A percentile compares a stretch with the other conserved stretches of the same genome.
phyloP scores from a whole-genome alignment of 2,113 vertebrate species.

The Nothoprocta pentlandii region DNA sequence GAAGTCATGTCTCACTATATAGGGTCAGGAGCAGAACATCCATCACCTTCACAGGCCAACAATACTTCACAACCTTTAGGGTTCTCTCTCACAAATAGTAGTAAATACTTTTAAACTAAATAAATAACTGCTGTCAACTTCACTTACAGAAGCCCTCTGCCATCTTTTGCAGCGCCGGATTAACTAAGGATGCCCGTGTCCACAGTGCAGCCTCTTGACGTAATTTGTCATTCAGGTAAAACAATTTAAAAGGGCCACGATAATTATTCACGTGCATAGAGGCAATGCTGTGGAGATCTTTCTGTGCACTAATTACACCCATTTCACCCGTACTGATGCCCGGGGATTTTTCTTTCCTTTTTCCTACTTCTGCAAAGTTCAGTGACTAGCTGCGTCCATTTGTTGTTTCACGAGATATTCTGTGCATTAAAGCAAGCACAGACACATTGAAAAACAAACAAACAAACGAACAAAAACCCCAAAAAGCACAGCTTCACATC shows the following conservation, averaged over 20 bases:
- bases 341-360: conserved; percentile 40
- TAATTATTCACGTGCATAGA: conserved; percentile 1
- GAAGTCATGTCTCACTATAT: conserved; percentile 88
- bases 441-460: neutral
- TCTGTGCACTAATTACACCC: conserved; percentile 20
- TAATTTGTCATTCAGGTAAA: conserved; percentile 61
- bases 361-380: conserved; percentile 45
- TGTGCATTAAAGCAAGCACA: neutral
- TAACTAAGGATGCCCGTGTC: conserved; percentile 52
- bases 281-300: conserved; percentile 12
- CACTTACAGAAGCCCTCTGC: conserved; percentile 80
- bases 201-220: neutral
- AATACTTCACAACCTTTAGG: conserved; percentile 85
- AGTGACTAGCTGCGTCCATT: neutral
- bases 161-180: conserved; percentile 74
- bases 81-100: conserved; percentile 81
- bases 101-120: conserved; percentile 88
- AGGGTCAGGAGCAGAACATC: conserved; percentile 84
- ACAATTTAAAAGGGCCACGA: neutral
- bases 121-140: conserved; percentile 84
- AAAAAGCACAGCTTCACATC: neutral
- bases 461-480: neutral
- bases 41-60: conserved; percentile 85
- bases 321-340: neutral
- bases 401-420: neutral